phyloP scores from a whole-genome alignment of 1,140 invertebrate genomes.

The Caerostris extrusa region DNA sequence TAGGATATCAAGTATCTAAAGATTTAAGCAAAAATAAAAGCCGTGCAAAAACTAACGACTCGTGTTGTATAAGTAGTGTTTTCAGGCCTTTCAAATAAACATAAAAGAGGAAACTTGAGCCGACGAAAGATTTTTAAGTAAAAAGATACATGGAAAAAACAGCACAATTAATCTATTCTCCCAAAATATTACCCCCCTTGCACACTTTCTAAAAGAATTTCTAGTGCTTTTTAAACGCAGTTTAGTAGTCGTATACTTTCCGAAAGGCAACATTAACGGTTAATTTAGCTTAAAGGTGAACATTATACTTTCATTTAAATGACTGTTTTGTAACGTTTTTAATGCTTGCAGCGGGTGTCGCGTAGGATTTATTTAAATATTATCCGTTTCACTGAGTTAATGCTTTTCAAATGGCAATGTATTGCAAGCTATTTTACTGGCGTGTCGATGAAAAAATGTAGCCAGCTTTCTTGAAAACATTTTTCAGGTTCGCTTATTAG shows the following conservation, averaged over 20 bases:
- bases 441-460: neutral
- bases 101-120: neutral
- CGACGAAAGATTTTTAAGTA: neutral
- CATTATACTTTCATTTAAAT: constrained; percentile 53
- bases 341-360: constrained; percentile 7
- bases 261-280: constrained; percentile 27
- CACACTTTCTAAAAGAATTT: neutral
- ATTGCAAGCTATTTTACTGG: neutral
- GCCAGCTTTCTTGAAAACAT: neutral
- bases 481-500: constrained; percentile 38
- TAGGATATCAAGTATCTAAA: neutral
- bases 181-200: constrained; percentile 7
- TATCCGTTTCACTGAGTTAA: constrained; percentile 23
- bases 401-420: neutral
- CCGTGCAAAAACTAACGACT: constrained; percentile 18
- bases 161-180: constrained; percentile 34
- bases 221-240: constrained; percentile 49
- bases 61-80: neutral
- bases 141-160: neutral
- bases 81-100: neutral
- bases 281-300: constrained; percentile 54
- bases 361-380: constrained; percentile 21
- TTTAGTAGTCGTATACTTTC: constrained; percentile 40
- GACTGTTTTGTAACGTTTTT: constrained; percentile 27
- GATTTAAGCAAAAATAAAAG: neutral